Base-by-base conservation (phyloP, 2,888 invertebrate genomes). In the Suillia variegata region DNA sequence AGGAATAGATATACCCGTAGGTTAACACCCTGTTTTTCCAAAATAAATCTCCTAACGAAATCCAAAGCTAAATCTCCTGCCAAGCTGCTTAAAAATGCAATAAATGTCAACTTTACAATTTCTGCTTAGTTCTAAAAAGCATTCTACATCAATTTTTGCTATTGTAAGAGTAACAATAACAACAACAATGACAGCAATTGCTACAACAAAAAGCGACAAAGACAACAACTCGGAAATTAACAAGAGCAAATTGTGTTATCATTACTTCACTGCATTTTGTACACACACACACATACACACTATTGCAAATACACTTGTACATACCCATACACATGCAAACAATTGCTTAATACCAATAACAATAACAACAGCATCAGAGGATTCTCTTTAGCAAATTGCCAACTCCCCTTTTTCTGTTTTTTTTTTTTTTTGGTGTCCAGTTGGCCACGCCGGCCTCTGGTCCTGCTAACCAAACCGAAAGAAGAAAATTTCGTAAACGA, bases 401-500 rank as follows among this genome's bases (percentile, higher is more conserved):
- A n/a, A n/a, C n/a, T n/a, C n/a, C n/a, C n/a, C n/a, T n/a, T n/a
- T n/a, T n/a, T n/a, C n/a, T 13, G 38, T n/a, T 38, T 13, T 4
- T 13, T n/a, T 38, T 13, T 38, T 13, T 12, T 8, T 38, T 5
- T 8, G 4, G n/a, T 38, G 38, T 5, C 10, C 38, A 13, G 18
- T 18, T 6, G 20, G 6, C 17, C 45, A 45, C n/a, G n/a, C n/a
- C n/a, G n/a, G n/a, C n/a, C n/a, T n/a, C n/a, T n/a, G n/a, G n/a
- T n/a, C n/a, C n/a, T n/a, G n/a, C n/a, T n/a, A n/a, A n/a, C n/a
- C n/a, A n/a, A n/a, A n/a, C n/a, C n/a, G n/a, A n/a, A n/a, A n/a
- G n/a, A 18, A 45, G 45, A 20, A 38, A 45, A 45, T 45, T 12
- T 45, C 15, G 20, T 33, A 15, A 42, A 26, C 54, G 54, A 54